Base-by-base conservation (phyloP, 2,797 vertebrate species). In the Meriones psammophilus region DNA sequence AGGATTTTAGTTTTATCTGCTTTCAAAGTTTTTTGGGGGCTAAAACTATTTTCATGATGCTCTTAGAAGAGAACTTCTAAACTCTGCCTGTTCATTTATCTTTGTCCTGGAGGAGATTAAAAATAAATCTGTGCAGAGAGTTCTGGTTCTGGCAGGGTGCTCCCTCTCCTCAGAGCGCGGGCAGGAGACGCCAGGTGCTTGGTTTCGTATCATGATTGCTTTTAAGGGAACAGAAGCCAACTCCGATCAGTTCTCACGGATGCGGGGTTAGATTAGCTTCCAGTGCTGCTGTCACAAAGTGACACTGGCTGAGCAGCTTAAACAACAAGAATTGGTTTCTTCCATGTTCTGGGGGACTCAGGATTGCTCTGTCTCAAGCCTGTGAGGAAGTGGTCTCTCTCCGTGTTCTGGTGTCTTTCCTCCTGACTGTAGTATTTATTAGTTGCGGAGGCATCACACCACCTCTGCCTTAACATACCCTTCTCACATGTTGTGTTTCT, bases 41-140 rank as follows among this genome's bases (percentile, higher is more conserved):
- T 88, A n/a, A 83, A 91, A 79, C 18, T 91, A 42, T 96, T 95
- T 94, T 93, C 92, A 95, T 79, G 54, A 54, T 71, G 33, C 10
- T 78, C 33, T 90, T 76, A 97, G 71, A 80, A 73, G 54, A 86
- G 14, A 96, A 71, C 73, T 86, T 96, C 93, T 86, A 90, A 89
- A 96, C 20, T 90, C 79, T 8, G 46, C 36, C 89, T 26, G 15
- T 96, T 91, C 87, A 89, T 95, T 96, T 86, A 68, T 91, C 94
- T 94, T 68, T 93, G 84, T 58, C n/a, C 50, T 69, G 62, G 87
- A 95, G 71, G 86, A 96, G 71, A 93, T 78, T 64, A 62, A 89
- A 85, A 96, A 62, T 84, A 89, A 46, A 94, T 96, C 94, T 94
- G 86, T 62, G 79, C 68, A 74, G 36, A 81, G 46, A 94, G 60